A percentile compares a stretch with the other conserved stretches of the same genome.
Evolutionary conservation across 2,888 invertebrate genomes (phyloP).

Genomic region (Atethmia centrago): DNA sequence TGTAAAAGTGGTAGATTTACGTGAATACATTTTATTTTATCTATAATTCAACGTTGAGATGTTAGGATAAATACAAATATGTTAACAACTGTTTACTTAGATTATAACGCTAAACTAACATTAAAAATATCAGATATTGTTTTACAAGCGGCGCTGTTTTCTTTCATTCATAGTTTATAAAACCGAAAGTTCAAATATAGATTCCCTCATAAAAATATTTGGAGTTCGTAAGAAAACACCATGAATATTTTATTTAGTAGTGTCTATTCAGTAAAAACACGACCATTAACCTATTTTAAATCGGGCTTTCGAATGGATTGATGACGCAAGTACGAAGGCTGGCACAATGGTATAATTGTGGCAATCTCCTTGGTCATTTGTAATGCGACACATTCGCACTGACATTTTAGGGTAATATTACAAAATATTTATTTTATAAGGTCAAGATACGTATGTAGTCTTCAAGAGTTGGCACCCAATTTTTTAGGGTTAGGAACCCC

Average conservation of each 20-base stretch:
- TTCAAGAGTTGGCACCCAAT: neutral
- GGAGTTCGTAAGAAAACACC: constrained; percentile 68
- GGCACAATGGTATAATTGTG: constrained; percentile 79
- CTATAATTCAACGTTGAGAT: neutral
- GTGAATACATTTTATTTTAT: neutral
- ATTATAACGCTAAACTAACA: constrained; percentile 24
- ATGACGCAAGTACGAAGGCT: constrained; percentile 82
- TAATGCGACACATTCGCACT: constrained; percentile 75
- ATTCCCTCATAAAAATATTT: constrained; percentile 61
- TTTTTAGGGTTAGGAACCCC: too few relatives aligned
- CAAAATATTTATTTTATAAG: constrained; percentile 67
- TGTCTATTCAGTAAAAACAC: constrained; percentile 81
- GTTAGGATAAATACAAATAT: constrained; percentile 21
- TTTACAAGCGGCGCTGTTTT: constrained; percentile 43
- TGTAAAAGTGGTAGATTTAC: neutral
- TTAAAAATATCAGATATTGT: constrained; percentile 27
- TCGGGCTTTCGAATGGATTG: constrained; percentile 83
- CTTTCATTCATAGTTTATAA: constrained; percentile 56
- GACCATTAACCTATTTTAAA: constrained; percentile 87
- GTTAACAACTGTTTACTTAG: constrained; percentile 40
- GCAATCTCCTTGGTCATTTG: constrained; percentile 75
- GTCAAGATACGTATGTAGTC: constrained; percentile 45
- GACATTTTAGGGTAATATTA: constrained; percentile 70
- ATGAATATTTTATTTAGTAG: constrained; percentile 77
- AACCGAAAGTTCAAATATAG: constrained; percentile 65